Evolutionary conservation across 2,113 vertebrate genomes (phyloP).

Genomic region (Hemicordylus capensis): DNA sequence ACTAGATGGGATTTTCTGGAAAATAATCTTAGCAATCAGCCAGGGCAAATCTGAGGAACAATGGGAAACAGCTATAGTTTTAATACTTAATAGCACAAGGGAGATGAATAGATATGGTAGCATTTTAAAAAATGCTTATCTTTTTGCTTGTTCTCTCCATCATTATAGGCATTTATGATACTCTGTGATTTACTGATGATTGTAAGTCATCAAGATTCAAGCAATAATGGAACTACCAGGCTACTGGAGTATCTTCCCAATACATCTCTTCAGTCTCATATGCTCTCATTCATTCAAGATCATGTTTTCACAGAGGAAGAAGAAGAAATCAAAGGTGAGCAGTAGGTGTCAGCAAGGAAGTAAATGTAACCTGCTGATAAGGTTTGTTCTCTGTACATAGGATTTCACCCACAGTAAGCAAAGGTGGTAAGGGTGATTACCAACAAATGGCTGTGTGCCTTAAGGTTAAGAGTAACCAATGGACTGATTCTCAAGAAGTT

Average conservation of each 20-base stretch:
- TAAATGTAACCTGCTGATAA: not conserved
- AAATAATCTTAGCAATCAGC: not conserved
- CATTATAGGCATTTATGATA: conserved; percentile 82
- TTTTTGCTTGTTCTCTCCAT: conserved; percentile 18
- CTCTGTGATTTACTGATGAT: conserved; percentile 87
- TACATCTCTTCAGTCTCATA: conserved; percentile 82
- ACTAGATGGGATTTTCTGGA: not conserved
- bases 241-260: conserved; percentile 79
- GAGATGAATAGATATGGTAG: not conserved
- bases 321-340: conserved; percentile 75
- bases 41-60: not conserved
- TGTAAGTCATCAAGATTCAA: conserved; percentile 81
- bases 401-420: not conserved
- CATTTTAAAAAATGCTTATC: not conserved
- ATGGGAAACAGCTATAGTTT: not conserved
- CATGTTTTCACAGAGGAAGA: conserved; percentile 78
- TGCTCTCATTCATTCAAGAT: conserved; percentile 79
- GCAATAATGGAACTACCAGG: conserved; percentile 62
- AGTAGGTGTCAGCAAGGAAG: not conserved
- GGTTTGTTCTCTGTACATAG: conserved; percentile 8
- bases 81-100: not conserved
- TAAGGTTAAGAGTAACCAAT: not conserved
- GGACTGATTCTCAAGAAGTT: not conserved
- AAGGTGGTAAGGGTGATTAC: not conserved
- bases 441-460: not conserved